Conservation (phyloP, 2,113 vertebrate genomes). For the Rhinogobius similis region DNA sequence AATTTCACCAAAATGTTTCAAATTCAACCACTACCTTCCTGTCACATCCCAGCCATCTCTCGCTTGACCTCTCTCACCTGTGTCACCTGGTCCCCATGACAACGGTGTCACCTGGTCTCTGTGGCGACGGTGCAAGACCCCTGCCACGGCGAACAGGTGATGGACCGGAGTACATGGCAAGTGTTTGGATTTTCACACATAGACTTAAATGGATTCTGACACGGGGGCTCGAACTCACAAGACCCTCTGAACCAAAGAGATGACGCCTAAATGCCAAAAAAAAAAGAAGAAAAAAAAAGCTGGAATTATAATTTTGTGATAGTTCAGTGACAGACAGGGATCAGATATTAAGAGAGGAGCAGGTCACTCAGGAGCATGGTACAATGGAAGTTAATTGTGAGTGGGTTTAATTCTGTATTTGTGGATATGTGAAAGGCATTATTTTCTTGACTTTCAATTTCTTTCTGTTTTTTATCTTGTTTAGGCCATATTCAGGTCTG, state of each 20-base stretch:
- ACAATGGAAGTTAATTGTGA: neutral
- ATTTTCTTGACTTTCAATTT: neutral
- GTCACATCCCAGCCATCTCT: neutral
- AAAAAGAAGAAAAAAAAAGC: too few relatives aligned
- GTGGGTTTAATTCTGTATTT: neutral
- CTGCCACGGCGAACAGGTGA: slow-evolving; percentile 35
- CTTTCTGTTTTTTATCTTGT: neutral
- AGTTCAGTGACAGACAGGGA: neutral
- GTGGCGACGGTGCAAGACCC: neutral
- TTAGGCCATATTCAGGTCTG: too few relatives aligned
- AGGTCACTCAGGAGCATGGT: neutral
- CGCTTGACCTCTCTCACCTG: neutral
- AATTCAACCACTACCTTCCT: neutral
- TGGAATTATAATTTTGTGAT: neutral
- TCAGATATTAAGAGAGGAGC: neutral
- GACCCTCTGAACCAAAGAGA: slow-evolving; percentile 3
- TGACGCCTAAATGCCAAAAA: neutral
- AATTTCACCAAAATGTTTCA: neutral
- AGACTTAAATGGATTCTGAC: slow-evolving; percentile 74
- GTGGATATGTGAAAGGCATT: too few relatives aligned
- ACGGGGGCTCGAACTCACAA: slow-evolving; percentile 1
- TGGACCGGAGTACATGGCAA: slow-evolving; percentile 15
- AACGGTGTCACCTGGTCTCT: neutral
- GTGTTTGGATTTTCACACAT: slow-evolving; percentile 64
- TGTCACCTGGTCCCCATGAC: neutral